phyloP scores from a whole-genome alignment of 2,888 invertebrate genomes.

The Acronicta psi region DNA sequence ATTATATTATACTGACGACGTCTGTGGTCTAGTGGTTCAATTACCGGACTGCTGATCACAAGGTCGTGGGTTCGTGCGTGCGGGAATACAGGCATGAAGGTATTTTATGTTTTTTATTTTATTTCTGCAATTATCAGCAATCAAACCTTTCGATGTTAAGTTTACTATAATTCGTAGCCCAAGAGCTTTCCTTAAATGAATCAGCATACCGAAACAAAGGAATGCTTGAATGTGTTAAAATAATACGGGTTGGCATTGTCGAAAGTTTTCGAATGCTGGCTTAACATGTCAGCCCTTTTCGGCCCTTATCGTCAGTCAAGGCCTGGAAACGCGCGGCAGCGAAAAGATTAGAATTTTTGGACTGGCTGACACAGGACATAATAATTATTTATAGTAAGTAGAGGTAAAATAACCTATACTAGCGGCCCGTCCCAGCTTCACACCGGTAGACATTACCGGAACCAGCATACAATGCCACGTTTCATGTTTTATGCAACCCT shows the following conservation, averaged over 20 bases:
- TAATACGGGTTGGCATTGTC: slow-evolving; percentile 41
- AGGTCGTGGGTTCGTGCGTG: too few relatives aligned
- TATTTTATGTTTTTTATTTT: not conserved
- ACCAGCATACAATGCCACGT: too few relatives aligned
- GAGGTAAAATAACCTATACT: too few relatives aligned
- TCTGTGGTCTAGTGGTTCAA: too few relatives aligned
- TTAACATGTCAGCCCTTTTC: slow-evolving; percentile 33
- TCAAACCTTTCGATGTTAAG: not conserved
- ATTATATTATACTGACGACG: too few relatives aligned
- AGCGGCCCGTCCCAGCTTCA: too few relatives aligned
- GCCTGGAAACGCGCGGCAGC: slow-evolving; percentile 4
- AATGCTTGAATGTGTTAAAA: slow-evolving; percentile 21
- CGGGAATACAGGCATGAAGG: too few relatives aligned
- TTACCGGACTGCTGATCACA: too few relatives aligned
- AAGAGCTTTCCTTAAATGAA: slow-evolving; percentile 22
- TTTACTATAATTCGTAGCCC: slow-evolving; percentile 3
- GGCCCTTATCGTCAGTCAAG: slow-evolving; percentile 14
- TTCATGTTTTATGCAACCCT: too few relatives aligned
- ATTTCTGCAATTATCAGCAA: slow-evolving; percentile 4
- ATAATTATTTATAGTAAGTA: too few relatives aligned
- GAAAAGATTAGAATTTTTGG: slow-evolving; percentile 2
- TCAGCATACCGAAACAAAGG: slow-evolving; percentile 33
- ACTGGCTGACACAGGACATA: not conserved
- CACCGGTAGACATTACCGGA: too few relatives aligned
- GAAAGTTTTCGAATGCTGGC: slow-evolving; percentile 31